Evolutionary conservation across 2,113 vertebrate genomes (phyloP), one percentile per base, ranked within the genome.

Genomic region (Erythrocercus mccallii): DNA sequence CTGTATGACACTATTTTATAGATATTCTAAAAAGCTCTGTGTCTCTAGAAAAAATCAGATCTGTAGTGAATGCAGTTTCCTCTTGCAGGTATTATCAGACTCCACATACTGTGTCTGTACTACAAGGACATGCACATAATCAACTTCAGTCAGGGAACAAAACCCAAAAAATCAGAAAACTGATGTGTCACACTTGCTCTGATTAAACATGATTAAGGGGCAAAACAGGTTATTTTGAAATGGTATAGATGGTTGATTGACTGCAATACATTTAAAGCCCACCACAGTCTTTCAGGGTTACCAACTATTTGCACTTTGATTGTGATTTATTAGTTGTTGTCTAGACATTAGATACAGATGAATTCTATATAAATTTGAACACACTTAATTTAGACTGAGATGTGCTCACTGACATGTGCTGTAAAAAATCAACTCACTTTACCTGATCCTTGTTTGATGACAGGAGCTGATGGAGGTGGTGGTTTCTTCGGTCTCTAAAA

Each of bases 401-500:
- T 58, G 23, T 69, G 58, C 70, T 86, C 76, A 56, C 69, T 84
- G 42, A 86, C 13, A 69, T 1, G 7, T 37, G n/a, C 37, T 83
- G 31, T 51, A 66, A 47, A 85, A 76, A 51, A 78, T 58, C 48
- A 91, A 66, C 88, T 93, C 80, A 94, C 60, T 74, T 98, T 98
- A 99, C 99, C 99, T 98, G 98, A 92, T 94, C 96, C 97, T 98
- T 98, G 98, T 96, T 99, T 99, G 79, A 98, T 96, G 54, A 98
- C 95, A 25, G 99, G 98, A 73, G 99, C 98, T 37, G 98, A 98
- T 31, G 99, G 99, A 93, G 99, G 99, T 66, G 99, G 99, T 3
- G 99, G 99, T 93, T 99, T 99, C 98, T 99, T 99, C 95, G 99
- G 99, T 98, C 99, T 99, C 99, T 99, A 97, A 97, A 98, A 97